Conservation (phyloP, 2,888 invertebrate genomes). For the Hydrotaea diabolus region DNA sequence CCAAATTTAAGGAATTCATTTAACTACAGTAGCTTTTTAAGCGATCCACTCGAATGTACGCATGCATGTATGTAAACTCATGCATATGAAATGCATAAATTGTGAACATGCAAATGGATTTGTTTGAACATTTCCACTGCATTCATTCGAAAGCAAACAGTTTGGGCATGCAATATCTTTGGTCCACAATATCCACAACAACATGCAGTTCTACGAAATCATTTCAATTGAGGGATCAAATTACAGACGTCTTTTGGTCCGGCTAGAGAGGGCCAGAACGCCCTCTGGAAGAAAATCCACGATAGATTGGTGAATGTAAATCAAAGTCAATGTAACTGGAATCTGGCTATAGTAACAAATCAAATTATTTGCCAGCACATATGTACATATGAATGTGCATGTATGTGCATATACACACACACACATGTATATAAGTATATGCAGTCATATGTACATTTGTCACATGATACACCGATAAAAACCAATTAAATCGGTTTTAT, state of each 20-base stretch:
- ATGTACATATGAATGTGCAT: background rate
- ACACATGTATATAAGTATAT: too few relatives aligned
- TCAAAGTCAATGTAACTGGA: slow-evolving; percentile 18
- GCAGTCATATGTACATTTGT: background rate
- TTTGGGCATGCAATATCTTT: background rate
- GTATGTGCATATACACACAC: background rate
- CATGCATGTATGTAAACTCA: background rate
- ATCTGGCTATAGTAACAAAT: background rate
- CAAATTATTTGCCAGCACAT: background rate
- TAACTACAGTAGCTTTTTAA: too few relatives aligned
- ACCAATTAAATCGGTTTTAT: slow-evolving; percentile 36
- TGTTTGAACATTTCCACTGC: slow-evolving; percentile 30
- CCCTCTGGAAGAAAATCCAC: background rate
- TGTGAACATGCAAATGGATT: slow-evolving; percentile 31
- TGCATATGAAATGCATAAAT: slow-evolving; percentile 29
- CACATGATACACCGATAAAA: slow-evolving; percentile 29
- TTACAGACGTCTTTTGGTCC: background rate
- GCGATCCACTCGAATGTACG: background rate
- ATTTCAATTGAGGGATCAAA: slow-evolving; percentile 30
- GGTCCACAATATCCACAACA: background rate
- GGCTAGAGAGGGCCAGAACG: background rate
- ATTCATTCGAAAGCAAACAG: slow-evolving; percentile 30
- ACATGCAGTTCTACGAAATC: background rate
- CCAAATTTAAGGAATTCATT: too few relatives aligned
- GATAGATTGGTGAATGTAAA: slow-evolving; percentile 10